A percentile compares a stretch with the other conserved stretches of the same genome.
Evolutionary conservation across 2,113 vertebrate genomes (phyloP).

Genomic region (Lepidothrix coronata): DNA sequence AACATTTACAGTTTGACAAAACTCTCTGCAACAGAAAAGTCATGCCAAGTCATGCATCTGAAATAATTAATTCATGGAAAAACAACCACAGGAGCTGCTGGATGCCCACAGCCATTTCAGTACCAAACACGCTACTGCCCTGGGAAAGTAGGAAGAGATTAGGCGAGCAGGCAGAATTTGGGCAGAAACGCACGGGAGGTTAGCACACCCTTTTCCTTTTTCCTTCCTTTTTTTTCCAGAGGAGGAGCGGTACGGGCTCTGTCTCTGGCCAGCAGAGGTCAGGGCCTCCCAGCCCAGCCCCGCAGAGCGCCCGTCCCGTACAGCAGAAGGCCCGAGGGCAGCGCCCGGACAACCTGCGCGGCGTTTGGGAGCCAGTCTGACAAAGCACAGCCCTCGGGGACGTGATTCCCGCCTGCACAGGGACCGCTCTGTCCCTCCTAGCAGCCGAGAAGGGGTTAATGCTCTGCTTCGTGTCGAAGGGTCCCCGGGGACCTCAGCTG

Average conservation of each 20-base stretch:
- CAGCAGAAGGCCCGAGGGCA: neutral
- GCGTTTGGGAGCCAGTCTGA: neutral
- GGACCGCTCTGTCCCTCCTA: neutral
- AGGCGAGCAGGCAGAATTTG: neutral
- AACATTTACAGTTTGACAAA: neutral
- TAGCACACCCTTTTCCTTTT: neutral
- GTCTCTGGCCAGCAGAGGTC: neutral
- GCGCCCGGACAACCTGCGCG: neutral
- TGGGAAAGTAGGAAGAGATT: neutral
- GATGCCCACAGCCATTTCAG: neutral
- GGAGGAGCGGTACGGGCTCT: neutral
- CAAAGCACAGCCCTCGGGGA: too few species aligned
- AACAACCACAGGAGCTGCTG: neutral
- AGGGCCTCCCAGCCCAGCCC: neutral
- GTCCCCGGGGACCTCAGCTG: neutral
- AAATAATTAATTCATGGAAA: neutral
- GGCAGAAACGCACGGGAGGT: neutral
- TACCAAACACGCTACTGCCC: neutral
- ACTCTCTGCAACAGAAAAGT: neutral
- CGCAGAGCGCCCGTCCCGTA: neutral
- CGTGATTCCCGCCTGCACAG: too few species aligned
- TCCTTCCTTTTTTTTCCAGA: accelerated
- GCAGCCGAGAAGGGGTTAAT: too few species aligned
- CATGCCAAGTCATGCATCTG: neutral
- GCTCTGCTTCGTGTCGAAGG: accelerated